Evolutionary conservation across 2,113 vertebrate species (phyloP).

Genomic region (Lagenorhynchus albirostris): DNA sequence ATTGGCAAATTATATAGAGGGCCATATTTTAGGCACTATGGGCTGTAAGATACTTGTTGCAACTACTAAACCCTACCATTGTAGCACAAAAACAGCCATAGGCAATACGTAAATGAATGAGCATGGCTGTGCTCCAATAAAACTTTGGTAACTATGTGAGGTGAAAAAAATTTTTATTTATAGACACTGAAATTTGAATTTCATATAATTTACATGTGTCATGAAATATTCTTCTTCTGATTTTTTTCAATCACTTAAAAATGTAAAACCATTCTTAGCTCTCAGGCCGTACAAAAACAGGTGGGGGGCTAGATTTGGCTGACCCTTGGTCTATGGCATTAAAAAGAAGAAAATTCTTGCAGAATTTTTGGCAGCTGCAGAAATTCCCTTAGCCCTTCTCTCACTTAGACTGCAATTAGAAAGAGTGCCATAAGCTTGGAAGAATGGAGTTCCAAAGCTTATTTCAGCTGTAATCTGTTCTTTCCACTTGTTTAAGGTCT

Average conservation of each 20-base stretch:
- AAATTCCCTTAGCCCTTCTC: neutral
- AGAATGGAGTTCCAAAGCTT: neutral
- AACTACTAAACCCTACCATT: neutral
- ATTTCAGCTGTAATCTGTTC: neutral
- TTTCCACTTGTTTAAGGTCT: neutral
- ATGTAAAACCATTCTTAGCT: neutral
- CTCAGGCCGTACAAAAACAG: neutral
- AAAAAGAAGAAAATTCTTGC: neutral
- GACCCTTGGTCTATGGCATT: neutral
- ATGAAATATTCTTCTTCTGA: constrained; percentile 7
- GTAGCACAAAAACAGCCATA: neutral
- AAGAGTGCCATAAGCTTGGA: neutral
- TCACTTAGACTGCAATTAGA: neutral
- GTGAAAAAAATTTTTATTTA: neutral
- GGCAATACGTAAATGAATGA: neutral
- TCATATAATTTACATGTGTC: neutral
- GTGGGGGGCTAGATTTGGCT: neutral
- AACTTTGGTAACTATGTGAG: constrained; percentile 12
- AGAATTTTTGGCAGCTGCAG: neutral
- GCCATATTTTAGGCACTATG: neutral
- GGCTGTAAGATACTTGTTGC: neutral
- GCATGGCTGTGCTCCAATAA: neutral
- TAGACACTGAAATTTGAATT: neutral
- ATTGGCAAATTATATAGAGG: neutral
- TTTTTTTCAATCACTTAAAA: constrained; percentile 6